A percentile compares a stretch with the other conserved stretches of the same genome.
Conservation (phyloP, 2,113 vertebrate genomes). For the Semicossyphus pulcher region DNA sequence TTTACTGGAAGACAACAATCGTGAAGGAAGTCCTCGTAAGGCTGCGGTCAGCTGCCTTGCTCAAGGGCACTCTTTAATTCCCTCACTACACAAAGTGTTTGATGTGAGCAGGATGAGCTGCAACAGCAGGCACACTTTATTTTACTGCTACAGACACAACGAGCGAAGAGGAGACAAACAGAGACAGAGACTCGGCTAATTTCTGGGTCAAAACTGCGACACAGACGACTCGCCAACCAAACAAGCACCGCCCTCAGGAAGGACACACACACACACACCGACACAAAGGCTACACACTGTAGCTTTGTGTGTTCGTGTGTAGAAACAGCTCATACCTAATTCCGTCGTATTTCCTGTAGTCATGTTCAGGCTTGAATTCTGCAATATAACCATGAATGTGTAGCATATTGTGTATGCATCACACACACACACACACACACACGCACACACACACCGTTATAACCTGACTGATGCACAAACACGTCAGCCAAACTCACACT, state of each 20-base stretch:
- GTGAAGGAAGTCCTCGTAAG: neutral
- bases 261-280: slow-evolving; percentile 22
- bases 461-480: no score
- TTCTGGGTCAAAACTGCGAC: slow-evolving; percentile 61
- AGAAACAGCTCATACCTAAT: no score
- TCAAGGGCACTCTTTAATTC: slow-evolving; percentile 1
- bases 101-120: neutral
- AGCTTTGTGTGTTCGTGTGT: no score
- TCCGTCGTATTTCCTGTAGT: no score
- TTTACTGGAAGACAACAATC: neutral
- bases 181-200: neutral
- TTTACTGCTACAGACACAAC: neutral
- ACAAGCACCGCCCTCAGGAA: slow-evolving; percentile 42
- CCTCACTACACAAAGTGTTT: neutral
- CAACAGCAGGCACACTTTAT: neutral
- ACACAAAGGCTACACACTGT: no score
- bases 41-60: slow-evolving; percentile 9
- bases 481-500: neutral
- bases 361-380: no score
- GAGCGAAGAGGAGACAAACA: neutral
- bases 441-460: neutral
- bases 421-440: slow-evolving; percentile 1
- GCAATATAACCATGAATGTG: no score
- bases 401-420: no score
- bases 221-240: slow-evolving; percentile 15